These are phyloP conservation scores for Fratercula arctica DNA, from an alignment of 2,797 vertebrate species.

Conservation along the genomic window DNA sequence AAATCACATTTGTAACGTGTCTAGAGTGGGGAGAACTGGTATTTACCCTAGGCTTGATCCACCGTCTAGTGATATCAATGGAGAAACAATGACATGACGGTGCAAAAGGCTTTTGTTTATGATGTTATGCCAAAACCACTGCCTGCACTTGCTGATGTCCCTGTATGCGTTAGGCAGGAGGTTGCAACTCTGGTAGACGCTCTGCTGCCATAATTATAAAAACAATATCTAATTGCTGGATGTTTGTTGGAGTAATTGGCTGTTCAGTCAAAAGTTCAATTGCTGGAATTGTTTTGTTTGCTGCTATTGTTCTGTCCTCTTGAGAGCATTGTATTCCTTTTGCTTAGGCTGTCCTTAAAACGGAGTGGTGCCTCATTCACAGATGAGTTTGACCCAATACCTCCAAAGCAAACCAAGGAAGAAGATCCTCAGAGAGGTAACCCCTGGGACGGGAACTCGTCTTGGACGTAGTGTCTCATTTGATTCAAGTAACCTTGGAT, in stretches of 20 bases:
- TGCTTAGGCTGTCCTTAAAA: conserved; percentile 83
- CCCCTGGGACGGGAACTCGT: background rate
- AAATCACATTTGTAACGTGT: background rate
- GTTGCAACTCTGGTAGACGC: background rate
- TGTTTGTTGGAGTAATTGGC: background rate
- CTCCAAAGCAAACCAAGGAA: conserved; percentile 83
- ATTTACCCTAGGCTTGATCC: background rate
- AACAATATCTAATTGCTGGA: background rate
- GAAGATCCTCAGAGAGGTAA: conserved; percentile 92
- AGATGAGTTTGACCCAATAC: conserved; percentile 78
- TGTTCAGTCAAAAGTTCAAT: background rate
- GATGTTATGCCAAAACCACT: background rate
- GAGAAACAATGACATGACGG: background rate
- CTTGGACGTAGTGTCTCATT: background rate
- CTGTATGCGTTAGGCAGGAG: background rate
- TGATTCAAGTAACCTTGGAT: background rate
- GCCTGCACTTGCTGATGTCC: background rate
- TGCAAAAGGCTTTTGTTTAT: background rate
- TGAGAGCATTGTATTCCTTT: background rate
- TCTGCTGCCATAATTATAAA: background rate
- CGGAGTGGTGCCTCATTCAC: conserved; percentile 80
- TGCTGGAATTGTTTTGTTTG: background rate
- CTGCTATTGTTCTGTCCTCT: background rate
- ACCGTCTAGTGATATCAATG: background rate
- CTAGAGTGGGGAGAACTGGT: background rate